Percentiles rank a stretch among this genome's conserved stretches.
Evolutionary conservation across 2,797 vertebrate species (phyloP).

Genomic region (Arremon brunneinucha): DNA sequence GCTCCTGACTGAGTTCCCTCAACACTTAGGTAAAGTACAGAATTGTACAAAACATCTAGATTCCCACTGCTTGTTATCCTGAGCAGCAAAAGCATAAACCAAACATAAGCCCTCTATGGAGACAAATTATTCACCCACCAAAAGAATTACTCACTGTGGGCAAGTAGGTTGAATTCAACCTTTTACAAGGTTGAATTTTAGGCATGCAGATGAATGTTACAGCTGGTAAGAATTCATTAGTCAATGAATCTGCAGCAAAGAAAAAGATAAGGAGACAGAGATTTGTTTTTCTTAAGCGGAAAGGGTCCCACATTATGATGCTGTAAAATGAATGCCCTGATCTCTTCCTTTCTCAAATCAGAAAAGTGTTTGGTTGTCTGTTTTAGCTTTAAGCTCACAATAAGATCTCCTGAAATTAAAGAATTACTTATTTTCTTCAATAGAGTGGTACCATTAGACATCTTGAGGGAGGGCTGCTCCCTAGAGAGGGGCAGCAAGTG

Average conservation of each 20-base stretch:
- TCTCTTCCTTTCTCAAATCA: background rate
- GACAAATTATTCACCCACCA: constrained; percentile 21
- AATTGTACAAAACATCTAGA: background rate
- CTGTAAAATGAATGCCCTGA: background rate
- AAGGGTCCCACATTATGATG: background rate
- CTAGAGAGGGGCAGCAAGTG: background rate
- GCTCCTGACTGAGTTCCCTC: background rate
- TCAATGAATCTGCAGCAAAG: background rate
- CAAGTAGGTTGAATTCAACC: too few species aligned
- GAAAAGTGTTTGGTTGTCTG: background rate
- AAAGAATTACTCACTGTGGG: background rate
- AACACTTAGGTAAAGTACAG: background rate
- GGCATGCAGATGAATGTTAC: background rate
- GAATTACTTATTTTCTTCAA: background rate
- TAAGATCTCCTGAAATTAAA: background rate
- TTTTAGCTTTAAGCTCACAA: background rate
- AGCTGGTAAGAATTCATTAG: constrained; percentile 23
- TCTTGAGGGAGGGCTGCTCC: background rate
- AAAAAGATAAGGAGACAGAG: background rate
- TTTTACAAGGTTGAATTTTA: constrained; percentile 12
- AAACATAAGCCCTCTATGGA: background rate
- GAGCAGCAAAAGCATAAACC: background rate
- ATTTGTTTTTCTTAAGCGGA: background rate
- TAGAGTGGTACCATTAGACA: background rate
- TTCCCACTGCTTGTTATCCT: background rate